These are phyloP conservation scores for Watsonalla cultraria DNA, from an alignment of 2,888 invertebrate genomes.

Conservation along the genomic window DNA sequence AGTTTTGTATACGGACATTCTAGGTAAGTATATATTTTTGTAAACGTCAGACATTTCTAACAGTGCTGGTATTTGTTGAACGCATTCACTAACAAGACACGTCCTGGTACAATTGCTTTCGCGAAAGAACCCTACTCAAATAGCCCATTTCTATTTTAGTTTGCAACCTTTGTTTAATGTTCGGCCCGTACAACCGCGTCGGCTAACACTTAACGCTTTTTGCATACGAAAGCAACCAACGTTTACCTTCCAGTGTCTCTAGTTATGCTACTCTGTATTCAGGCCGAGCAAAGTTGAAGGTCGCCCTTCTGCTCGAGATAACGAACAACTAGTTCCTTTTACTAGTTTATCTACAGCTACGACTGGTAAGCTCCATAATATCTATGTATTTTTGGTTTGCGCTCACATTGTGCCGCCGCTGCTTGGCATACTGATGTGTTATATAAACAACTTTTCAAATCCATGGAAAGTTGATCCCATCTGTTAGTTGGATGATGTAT, in stretches of 20 bases:
- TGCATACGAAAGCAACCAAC: conserved; percentile 74
- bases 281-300: conserved; percentile 63
- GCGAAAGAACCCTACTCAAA: conserved; percentile 78
- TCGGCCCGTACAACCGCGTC: conserved; percentile 74
- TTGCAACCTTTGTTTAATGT: conserved; percentile 75
- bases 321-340: conserved; percentile 57
- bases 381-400: conserved; percentile 20
- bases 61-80: conserved; percentile 58
- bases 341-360: conserved; percentile 32
- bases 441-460: conserved; percentile 22
- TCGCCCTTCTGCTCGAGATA: conserved; percentile 63
- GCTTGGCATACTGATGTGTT: conserved; percentile 17
- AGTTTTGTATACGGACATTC: too few species aligned
- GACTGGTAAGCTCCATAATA: conserved; percentile 15
- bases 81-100: conserved; percentile 77
- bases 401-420: conserved; percentile 12
- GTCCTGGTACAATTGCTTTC: conserved; percentile 75
- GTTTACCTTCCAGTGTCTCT: conserved; percentile 65
- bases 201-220: conserved; percentile 78
- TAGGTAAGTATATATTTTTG: too few species aligned
- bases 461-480: conserved; percentile 28
- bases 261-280: conserved; percentile 71
- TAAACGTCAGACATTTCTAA: not conserved
- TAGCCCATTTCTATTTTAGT: conserved; percentile 77
- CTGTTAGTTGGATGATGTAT: conserved; percentile 31